Conservation (phyloP, 2,888 invertebrate genomes). For the Callinectes sapidus region DNA sequence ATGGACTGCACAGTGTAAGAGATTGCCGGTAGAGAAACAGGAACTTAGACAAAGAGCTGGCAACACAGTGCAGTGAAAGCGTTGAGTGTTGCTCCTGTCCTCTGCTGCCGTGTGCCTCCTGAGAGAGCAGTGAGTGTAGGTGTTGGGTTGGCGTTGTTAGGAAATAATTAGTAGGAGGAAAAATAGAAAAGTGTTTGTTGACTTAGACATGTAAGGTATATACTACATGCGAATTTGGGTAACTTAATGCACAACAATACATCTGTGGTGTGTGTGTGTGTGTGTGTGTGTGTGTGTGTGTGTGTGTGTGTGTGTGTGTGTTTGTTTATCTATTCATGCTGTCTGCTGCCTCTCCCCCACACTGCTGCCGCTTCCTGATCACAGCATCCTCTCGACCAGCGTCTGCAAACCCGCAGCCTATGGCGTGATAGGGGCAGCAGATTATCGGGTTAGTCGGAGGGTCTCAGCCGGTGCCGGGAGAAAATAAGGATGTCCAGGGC, state of each 20-base stretch:
- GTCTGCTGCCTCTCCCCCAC: neutral
- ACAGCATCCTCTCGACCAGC: neutral
- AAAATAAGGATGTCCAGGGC: neutral
- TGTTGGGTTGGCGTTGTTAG: neutral
- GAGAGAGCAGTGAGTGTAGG: neutral
- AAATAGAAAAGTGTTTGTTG: neutral
- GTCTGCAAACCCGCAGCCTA: neutral
- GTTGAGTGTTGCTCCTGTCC: neutral
- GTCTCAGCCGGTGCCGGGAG: neutral
- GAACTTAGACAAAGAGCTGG: neutral
- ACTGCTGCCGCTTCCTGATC: neutral
- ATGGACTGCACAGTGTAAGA: neutral
- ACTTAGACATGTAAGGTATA: neutral
- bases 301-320: neutral
- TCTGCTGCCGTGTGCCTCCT: neutral
- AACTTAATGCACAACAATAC: no score
- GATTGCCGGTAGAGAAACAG: neutral
- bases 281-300: slow-evolving; percentile 5
- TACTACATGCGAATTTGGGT: no score
- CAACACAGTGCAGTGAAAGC: neutral
- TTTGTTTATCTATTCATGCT: neutral
- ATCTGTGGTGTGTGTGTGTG: neutral
- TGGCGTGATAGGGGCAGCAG: neutral
- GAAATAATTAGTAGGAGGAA: neutral
- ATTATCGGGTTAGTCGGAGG: neutral